Conservation (phyloP, 30 jellyfish, hydroid and myxozoan genomes). For the Turritopsis dohrnii region DNA sequence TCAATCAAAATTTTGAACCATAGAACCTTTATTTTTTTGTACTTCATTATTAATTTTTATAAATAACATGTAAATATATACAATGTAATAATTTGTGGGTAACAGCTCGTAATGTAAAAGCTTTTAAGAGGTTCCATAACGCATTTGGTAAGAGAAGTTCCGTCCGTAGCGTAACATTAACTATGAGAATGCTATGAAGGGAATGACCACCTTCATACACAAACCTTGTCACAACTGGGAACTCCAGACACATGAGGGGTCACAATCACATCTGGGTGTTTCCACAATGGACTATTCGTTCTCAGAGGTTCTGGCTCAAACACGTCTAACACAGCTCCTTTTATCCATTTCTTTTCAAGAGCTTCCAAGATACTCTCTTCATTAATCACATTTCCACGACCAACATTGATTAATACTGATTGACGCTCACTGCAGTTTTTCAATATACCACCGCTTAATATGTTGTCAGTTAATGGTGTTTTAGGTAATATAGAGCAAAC, state of each 20-base stretch:
- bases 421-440: slow-evolving; percentile 65
- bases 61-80: too few species aligned
- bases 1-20: too few species aligned
- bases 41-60: too few species aligned
- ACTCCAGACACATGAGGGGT: slow-evolving; percentile 84
- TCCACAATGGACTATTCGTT: slow-evolving; percentile 55
- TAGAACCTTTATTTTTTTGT: too few species aligned
- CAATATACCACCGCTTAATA: slow-evolving; percentile 40
- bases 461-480: slow-evolving; percentile 54
- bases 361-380: slow-evolving; percentile 64
- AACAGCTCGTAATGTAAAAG: too few species aligned
- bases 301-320: slow-evolving; percentile 70
- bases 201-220: too few species aligned
- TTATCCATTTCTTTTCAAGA: slow-evolving; percentile 44
- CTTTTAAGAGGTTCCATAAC: too few species aligned
- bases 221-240: slow-evolving; percentile 32
- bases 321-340: slow-evolving; percentile 80
- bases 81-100: too few species aligned
- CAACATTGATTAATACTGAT: slow-evolving; percentile 63
- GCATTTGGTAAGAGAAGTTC: too few species aligned
- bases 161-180: too few species aligned
- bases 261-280: slow-evolving; percentile 31
- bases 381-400: slow-evolving; percentile 58
- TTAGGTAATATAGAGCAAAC: slow-evolving; percentile 67
- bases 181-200: too few species aligned